Evolutionary conservation across 35 echinoderm and acorn worm genomes (phyloP), one percentile per base, ranked within the genome.

Genomic region (Eucidaris tribuloides): DNA sequence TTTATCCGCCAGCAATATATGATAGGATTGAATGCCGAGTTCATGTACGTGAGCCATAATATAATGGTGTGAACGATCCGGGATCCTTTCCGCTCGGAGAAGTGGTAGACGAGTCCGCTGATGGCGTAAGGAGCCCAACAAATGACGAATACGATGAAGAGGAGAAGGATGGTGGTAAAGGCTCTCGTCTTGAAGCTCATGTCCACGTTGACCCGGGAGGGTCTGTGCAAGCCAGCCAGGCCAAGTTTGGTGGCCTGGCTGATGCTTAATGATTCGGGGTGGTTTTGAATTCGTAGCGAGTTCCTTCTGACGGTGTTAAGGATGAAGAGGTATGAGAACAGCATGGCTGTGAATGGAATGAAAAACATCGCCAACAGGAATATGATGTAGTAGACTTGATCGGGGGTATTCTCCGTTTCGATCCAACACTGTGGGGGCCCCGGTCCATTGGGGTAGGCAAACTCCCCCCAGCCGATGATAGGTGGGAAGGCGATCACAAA

Each of bases 1-100:
- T 99, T 99, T 39, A 99, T 99, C 15, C 96, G 79, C 96, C 90
- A 99, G 62, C 96, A 99, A 59, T 99, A 99, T 20, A 99, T 99
- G 38, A 99, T 99, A 1, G 96, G 96, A 58, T 99, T 99, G 66
- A 99, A 93, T 5, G 96, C 96, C 0, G 96, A 89, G 66, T 99
- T 99, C 14, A 99, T 78, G 55, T 93, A 99, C 3, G 90, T 93
- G 14, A 99, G 77, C 90, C 96, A 93, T 7, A 99, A 34, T 4
- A 99, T 54, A 41, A 86, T 62, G 2, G 84, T 91, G 86, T 92
- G 45, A 9, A 76, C 19, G 20, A 82, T 34, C 2, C 71, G 44
- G 27, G 20, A 48, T 45, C 84, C 57, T 7, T 1, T 32, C 42
- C 39, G 18, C 11, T 44, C 30, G 25, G 74, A 48, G 37, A 90